Evolutionary conservation across 2,113 vertebrate species (phyloP), one percentile per base, ranked within the genome.

Genomic region (Ascaphus truei): DNA sequence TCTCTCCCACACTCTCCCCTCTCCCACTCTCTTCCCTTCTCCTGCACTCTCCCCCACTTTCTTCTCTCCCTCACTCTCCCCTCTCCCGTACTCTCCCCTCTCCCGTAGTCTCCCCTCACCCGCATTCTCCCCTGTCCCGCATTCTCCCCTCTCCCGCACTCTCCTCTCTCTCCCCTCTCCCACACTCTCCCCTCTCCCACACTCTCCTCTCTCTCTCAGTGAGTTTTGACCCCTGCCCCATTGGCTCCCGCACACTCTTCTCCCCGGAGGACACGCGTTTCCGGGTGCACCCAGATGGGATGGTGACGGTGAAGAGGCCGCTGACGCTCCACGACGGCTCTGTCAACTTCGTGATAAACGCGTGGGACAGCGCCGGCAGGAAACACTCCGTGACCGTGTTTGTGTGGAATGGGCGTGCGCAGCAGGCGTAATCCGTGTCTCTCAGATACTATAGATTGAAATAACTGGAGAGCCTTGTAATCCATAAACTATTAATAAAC

Each of bases 391-490:
- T 61, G 45, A 43, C 67, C 10, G 47, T 69, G 12, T 16, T 41
- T 41, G n/a, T 69, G 2, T 69, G 67, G 67, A 60, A 69, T 27
- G 66, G 60, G 55, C 45, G 25, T 22, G 63, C 55, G 31, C 41
- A 68, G 22, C 52, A 56, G 64, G 64, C 47, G 57, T 37, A 11
- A 2, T 30, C 5, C n/a, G n/a, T n/a, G n/a, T n/a, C n/a, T n/a
- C n/a, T n/a, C n/a, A n/a, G n/a, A n/a, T n/a, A n/a, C n/a, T n/a
- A n/a, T n/a, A n/a, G n/a, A n/a, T n/a, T n/a, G n/a, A n/a, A n/a
- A n/a, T n/a, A n/a, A n/a, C n/a, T n/a, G n/a, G n/a, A n/a, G n/a
- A n/a, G n/a, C n/a, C n/a, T n/a, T n/a, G n/a, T n/a, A n/a, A n/a
- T n/a, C n/a, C n/a, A n/a, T n/a, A n/a, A n/a, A n/a, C n/a, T n/a